Conservation (phyloP, 92 coral and sea anemone species). For the Isaurus tuberculatus region DNA sequence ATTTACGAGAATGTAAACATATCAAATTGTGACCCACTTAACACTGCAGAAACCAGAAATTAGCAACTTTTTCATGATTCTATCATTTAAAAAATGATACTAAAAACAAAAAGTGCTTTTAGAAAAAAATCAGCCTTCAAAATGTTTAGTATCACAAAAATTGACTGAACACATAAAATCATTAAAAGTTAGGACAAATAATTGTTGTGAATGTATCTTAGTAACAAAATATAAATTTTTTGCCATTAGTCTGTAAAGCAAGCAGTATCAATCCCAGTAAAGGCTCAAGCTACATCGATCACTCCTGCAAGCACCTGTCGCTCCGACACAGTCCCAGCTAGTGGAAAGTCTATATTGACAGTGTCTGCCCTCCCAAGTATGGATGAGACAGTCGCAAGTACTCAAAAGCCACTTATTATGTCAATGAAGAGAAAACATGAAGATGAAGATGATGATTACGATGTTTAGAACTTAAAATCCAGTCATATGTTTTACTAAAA, state of each 20-base stretch:
- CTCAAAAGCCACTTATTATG: conserved; percentile 91
- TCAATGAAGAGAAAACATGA: conserved; percentile 94
- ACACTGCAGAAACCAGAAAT: too few species aligned
- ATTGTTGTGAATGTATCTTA: background rate
- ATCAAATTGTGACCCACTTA: too few species aligned
- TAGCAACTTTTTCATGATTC: too few species aligned
- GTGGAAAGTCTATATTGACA: conserved; percentile 84
- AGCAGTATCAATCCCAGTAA: conserved; percentile 24
- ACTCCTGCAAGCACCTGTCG: conserved; percentile 59
- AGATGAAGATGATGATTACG: conserved; percentile 97
- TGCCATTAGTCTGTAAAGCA: conserved; percentile 23
- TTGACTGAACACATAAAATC: background rate
- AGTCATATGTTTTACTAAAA: background rate
- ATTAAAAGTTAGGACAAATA: background rate
- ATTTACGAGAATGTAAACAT: too few species aligned
- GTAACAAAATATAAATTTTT: background rate
- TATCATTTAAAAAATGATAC: too few species aligned
- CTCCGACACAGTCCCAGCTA: conserved; percentile 20
- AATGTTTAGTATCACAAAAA: too few species aligned
- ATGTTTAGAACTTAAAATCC: conserved; percentile 49
- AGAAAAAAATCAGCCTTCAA: too few species aligned
- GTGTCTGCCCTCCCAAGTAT: conserved; percentile 99
- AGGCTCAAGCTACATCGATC: conserved; percentile 31
- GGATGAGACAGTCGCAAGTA: conserved; percentile 99
- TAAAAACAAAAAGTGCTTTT: too few species aligned